These are phyloP conservation scores for Tetanocera ferruginea DNA, from an alignment of 2,888 invertebrate genomes.

Conservation along the genomic window DNA sequence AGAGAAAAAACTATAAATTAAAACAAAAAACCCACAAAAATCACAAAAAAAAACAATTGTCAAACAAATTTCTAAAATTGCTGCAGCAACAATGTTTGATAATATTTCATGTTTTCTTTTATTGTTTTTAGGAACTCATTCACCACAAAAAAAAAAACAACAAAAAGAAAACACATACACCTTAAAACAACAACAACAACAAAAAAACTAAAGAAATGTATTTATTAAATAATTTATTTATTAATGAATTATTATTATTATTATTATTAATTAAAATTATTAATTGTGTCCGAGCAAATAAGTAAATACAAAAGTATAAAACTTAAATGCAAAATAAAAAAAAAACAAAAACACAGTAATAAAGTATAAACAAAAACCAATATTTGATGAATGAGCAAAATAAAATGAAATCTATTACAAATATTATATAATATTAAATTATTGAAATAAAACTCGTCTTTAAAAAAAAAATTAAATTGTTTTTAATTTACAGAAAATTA, in stretches of 20 bases:
- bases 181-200: background rate
- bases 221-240: constrained; percentile 18
- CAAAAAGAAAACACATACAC: constrained; percentile 13
- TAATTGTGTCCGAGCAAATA: constrained; percentile 21
- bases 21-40: constrained; percentile 49
- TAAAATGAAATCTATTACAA: constrained; percentile 40
- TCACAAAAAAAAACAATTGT: constrained; percentile 45
- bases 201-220: constrained; percentile 11
- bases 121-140: constrained; percentile 24
- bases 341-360: constrained; percentile 4
- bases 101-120: background rate
- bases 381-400: constrained; percentile 9
- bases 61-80: background rate
- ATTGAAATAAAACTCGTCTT: constrained; percentile 48
- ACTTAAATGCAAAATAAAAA: constrained; percentile 7
- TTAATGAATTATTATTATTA: constrained; percentile 8
- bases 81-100: background rate
- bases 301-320: constrained; percentile 7
- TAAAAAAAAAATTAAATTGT: constrained; percentile 35
- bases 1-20: constrained; percentile 37
- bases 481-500: too few species aligned
- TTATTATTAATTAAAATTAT: too few species aligned
- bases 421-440: constrained; percentile 42
- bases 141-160: constrained; percentile 14
- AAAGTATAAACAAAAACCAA: constrained; percentile 2